These are phyloP conservation scores for Heliothis peltigera DNA, from an alignment of 2,888 invertebrate species.

Conservation along the genomic window DNA sequence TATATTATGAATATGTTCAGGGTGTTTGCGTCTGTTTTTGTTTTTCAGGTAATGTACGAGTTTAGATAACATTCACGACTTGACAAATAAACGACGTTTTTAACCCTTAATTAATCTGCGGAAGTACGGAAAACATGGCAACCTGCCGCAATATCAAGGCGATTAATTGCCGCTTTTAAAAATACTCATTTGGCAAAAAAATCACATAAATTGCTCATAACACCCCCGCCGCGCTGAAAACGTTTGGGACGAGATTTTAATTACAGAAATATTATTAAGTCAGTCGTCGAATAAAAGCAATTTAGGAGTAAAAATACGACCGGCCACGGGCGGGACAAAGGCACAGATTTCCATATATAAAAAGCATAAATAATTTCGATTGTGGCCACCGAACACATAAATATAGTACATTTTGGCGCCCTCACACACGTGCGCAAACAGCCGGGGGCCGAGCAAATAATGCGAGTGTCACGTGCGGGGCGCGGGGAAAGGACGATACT, in stretches of 20 bases:
- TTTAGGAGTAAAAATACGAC: constrained; percentile 72
- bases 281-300: constrained; percentile 83
- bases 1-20: constrained; percentile 21
- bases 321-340: constrained; percentile 73
- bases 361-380: constrained; percentile 87
- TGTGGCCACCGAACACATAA: constrained; percentile 81
- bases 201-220: constrained; percentile 77
- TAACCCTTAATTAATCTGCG: constrained; percentile 58
- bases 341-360: constrained; percentile 83
- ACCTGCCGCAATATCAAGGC: constrained; percentile 64
- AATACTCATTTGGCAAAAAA: constrained; percentile 66
- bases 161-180: constrained; percentile 75
- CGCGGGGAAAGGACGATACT: constrained; percentile 46
- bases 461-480: constrained; percentile 74
- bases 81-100: constrained; percentile 61
- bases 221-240: constrained; percentile 75
- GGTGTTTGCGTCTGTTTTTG: constrained; percentile 25
- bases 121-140: constrained; percentile 57
- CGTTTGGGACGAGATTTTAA: constrained; percentile 82
- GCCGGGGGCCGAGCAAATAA: constrained; percentile 80
- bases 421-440: constrained; percentile 78
- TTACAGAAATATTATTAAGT: constrained; percentile 88
- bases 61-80: constrained; percentile 48
- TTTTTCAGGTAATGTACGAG: constrained; percentile 39
- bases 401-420: constrained; percentile 80